Percentiles rank a stretch among this genome's conserved stretches.
These are phyloP conservation scores for Dendrolimus kikuchii DNA, from an alignment of 1,140 invertebrate species.

Conservation along the genomic window DNA sequence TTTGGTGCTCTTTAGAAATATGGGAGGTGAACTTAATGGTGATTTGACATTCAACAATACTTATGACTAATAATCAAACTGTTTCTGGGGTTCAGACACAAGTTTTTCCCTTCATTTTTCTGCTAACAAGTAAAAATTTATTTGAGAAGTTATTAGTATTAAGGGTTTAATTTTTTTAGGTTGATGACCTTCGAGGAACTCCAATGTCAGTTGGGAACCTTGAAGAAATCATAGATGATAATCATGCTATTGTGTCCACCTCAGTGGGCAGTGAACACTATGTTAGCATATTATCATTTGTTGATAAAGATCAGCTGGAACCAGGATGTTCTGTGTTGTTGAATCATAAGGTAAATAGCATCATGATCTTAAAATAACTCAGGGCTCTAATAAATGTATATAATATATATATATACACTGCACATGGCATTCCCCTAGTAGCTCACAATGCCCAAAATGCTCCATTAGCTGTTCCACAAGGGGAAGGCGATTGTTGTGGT, in stretches of 20 bases:
- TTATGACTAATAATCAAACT: background rate
- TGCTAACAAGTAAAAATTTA: background rate
- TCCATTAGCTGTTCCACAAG: too few relatives aligned
- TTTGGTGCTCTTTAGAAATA: too few relatives aligned
- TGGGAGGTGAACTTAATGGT: too few relatives aligned
- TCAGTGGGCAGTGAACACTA: constrained; percentile 99
- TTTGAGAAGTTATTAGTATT: too few relatives aligned
- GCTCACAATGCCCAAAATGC: too few relatives aligned
- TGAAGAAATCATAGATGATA: constrained; percentile 99
- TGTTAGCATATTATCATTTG: constrained; percentile 99
- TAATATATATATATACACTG: too few relatives aligned
- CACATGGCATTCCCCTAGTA: too few relatives aligned
- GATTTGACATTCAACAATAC: too few relatives aligned
- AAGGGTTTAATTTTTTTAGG: constrained; percentile 52
- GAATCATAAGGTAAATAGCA: constrained; percentile 88
- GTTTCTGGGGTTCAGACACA: background rate
- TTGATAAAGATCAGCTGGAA: constrained; percentile 99
- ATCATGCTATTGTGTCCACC: constrained; percentile 99
- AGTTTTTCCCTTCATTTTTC: background rate
- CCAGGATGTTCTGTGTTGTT: constrained; percentile 98
- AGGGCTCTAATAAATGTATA: too few relatives aligned
- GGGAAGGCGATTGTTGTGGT: too few relatives aligned
- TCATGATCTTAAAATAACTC: too few relatives aligned
- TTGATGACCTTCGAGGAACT: constrained; percentile 98
- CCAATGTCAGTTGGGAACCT: constrained; percentile 99